These are phyloP conservation scores for Lycaon pictus DNA, from an alignment of 2,113 vertebrate species.

Conservation along the genomic window DNA sequence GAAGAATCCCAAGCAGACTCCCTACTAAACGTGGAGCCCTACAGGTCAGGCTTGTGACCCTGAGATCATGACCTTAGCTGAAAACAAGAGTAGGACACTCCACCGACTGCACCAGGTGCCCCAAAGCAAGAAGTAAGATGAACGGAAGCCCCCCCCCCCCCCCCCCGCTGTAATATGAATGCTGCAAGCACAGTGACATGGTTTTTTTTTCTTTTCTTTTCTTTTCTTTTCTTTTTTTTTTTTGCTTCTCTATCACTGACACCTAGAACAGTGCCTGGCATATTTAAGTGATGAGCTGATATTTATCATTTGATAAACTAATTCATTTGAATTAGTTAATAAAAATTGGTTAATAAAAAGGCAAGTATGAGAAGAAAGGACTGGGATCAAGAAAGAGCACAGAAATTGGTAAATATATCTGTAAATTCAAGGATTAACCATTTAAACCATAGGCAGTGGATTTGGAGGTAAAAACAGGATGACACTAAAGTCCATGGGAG, in stretches of 20 bases:
- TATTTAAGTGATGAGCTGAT: background rate
- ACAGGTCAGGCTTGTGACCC: no score
- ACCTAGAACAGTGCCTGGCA: background rate
- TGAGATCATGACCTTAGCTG: background rate
- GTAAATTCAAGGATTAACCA: background rate
- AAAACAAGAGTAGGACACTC: background rate
- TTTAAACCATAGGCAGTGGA: background rate
- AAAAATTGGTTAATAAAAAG: background rate
- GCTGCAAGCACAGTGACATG: rapidly evolving
- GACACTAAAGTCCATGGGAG: background rate
- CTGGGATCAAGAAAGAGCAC: background rate
- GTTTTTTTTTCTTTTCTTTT: no score
- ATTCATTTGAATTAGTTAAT: background rate
- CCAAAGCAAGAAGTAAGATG: background rate
- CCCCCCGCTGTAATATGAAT: rapidly evolving
- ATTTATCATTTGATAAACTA: background rate
- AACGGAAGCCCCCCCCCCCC: rapidly evolving
- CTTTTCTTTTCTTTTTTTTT: no score
- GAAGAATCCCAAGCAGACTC: background rate
- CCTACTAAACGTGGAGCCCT: no score
- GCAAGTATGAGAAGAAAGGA: background rate
- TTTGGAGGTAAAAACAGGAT: background rate
- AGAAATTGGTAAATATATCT: background rate
- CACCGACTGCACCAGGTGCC: background rate
- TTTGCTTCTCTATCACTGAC: background rate